Evolutionary conservation across 2,113 vertebrate genomes (phyloP), one percentile per base, ranked within the genome.

Genomic region (Sterna hirundo): DNA sequence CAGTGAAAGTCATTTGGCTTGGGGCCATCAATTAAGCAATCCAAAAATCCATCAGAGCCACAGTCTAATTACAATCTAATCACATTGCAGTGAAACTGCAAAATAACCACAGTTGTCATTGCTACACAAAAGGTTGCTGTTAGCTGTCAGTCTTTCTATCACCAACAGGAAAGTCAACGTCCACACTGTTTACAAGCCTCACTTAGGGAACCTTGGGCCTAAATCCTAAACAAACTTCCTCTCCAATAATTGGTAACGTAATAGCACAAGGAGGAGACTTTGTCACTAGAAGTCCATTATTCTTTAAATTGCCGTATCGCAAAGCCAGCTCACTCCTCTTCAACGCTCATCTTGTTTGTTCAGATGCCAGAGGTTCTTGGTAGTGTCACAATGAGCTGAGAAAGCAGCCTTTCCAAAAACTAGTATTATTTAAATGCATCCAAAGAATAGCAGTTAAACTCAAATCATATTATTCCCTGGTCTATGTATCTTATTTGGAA

Each of bases 201-300:
- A 19, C 93, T 96, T 95, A 93, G 96, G 96, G 94, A 94, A 94
- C 96, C 91, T 95, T 97, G 96, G 95, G 97, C 77, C 83, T 96
- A 94, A 96, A 97, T 98, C 95, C 96, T 68, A 95, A 92, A 96
- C 88, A 97, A 97, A 98, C 95, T 98, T 98, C 98, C 97, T 97
- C 88, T 94, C 84, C 95, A 96, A 83, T 97, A 97, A 95, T 89
- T 96, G 90, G 92, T 95, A 97, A 75, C 96, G 66, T 91, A 97
- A 96, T 71, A 95, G 90, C 76, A 46, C 79, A 91, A 91, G 30
- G 15, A 46, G 88, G 80, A 62, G 66, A 93, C 69, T 83, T 90
- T 66, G 75, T 88, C 91, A 86, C 86, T 64, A 42, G 66, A 83
- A 81, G 69, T 54, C 65, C 54, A 69, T 94, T 88, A 93, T 85